Conservation (phyloP, 2,113 vertebrate genomes). For the Ifrita kowaldi region DNA sequence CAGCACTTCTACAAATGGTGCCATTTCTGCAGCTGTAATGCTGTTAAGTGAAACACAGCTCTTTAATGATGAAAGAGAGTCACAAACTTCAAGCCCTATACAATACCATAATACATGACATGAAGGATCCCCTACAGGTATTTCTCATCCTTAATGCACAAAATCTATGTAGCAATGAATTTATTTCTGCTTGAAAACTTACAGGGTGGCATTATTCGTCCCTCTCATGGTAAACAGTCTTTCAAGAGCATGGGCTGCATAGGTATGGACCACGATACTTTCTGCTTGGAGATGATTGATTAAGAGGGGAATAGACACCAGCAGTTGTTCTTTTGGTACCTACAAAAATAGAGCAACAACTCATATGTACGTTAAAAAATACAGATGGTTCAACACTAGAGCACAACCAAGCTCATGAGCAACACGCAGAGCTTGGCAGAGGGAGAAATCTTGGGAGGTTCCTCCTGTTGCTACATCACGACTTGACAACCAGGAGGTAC, state of each 20-base stretch:
- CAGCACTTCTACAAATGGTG: slow-evolving; percentile 90
- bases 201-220: slow-evolving; percentile 87
- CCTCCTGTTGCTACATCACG: neutral
- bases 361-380: neutral
- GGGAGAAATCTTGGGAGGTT: neutral
- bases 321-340: slow-evolving; percentile 95
- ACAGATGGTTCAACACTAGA: neutral
- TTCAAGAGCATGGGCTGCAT: slow-evolving; percentile 92
- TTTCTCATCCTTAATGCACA: neutral
- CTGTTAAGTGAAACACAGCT: slow-evolving; percentile 73
- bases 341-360: slow-evolving; percentile 51
- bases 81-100: neutral
- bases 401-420: neutral
- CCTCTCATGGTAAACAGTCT: slow-evolving; percentile 96
- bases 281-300: slow-evolving; percentile 91
- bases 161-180: neutral
- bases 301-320: slow-evolving; percentile 88
- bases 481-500: neutral
- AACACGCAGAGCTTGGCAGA: neutral
- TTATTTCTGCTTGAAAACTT: slow-evolving; percentile 57
- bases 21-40: slow-evolving; percentile 88
- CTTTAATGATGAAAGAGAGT: neutral
- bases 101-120: neutral
- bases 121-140: neutral
- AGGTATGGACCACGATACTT: slow-evolving; percentile 94